Base-by-base conservation (phyloP, 2,113 vertebrate species). In the Semicossyphus pulcher region DNA sequence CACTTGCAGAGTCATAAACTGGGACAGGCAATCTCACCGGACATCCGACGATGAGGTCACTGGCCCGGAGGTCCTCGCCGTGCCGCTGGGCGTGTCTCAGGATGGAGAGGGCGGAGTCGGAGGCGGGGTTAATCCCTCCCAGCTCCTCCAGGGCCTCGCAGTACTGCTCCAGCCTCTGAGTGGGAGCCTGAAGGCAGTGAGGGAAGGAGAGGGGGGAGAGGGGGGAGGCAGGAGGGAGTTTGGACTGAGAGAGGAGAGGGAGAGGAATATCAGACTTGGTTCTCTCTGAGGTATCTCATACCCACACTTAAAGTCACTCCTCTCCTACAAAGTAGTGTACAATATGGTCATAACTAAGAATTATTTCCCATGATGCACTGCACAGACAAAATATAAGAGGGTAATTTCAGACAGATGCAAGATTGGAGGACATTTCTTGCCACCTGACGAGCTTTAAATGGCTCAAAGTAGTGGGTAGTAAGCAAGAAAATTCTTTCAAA, bases 11-110 rank as follows among this genome's bases (percentile, higher is more conserved):
- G 42, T 66, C 49, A 62, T 21, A 42, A 84, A 84, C 63, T 81
- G 76, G 76, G 85, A 70, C 76, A 23, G 54, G 73, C 76, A 0
- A 60, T 65, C 83, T 88, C 85, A 97, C 96, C 93, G 95, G 95
- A 76, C 96, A 97, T 57, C 95, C 96, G 12, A 89, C 88, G 78
- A 97, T 96, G 7, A 95, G 95, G 91, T 97, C 96, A 39, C 94
- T 95, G 32, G 95, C 95, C 57, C 96, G 77, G 64, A 97, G 94
- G 89, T 97, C 95, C 82, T 95, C 92, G 72, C 96, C 96, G 10
- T 94, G 94, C n/a, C 85, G 91, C 85, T 95, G 94, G 85, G 93
- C 93, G 62, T 95, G 93, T 65, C 83, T 92, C 36, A 97, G 93
- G 83, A 95, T 86, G 63, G 95, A 94, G 81, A 95, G 86, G 44